Conservation (phyloP, 2,113 vertebrate species). For the Silurus meridionalis region DNA sequence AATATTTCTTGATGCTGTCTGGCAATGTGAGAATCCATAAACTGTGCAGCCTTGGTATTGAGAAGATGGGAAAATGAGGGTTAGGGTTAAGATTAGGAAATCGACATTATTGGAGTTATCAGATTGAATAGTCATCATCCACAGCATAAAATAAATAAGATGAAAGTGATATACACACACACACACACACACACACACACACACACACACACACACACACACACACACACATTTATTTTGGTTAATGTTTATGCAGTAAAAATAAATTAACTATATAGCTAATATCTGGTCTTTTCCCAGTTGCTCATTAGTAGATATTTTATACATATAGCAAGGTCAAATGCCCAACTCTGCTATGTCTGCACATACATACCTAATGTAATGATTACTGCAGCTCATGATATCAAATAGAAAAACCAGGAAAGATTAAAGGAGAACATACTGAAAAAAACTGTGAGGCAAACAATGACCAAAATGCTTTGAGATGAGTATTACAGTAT, state of each 20-base stretch:
- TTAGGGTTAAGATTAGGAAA: neutral
- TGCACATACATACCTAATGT: conserved; percentile 1
- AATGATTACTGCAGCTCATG: neutral
- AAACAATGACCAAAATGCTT: neutral
- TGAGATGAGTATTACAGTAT: neutral
- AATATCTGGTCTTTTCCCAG: neutral
- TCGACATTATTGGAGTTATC: neutral
- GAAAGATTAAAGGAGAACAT: neutral
- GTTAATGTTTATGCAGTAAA: too few species aligned
- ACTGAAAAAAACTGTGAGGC: neutral
- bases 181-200: too few species aligned
- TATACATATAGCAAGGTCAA: neutral
- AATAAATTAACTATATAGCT: too few species aligned
- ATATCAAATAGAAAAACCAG: neutral
- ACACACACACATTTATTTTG: too few species aligned
- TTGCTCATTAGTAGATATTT: too few species aligned
- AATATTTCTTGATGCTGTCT: conserved; percentile 25
- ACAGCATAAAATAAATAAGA: neutral
- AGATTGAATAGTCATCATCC: neutral
- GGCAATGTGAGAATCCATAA: conserved; percentile 16
- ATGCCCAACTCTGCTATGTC: neutral
- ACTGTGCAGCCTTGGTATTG: conserved; percentile 1
- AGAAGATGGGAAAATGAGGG: neutral
- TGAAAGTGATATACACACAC: too few species aligned
- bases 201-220: too few species aligned